phyloP scores from a whole-genome alignment of 2,888 invertebrate species.

The Cinara cedri region DNA sequence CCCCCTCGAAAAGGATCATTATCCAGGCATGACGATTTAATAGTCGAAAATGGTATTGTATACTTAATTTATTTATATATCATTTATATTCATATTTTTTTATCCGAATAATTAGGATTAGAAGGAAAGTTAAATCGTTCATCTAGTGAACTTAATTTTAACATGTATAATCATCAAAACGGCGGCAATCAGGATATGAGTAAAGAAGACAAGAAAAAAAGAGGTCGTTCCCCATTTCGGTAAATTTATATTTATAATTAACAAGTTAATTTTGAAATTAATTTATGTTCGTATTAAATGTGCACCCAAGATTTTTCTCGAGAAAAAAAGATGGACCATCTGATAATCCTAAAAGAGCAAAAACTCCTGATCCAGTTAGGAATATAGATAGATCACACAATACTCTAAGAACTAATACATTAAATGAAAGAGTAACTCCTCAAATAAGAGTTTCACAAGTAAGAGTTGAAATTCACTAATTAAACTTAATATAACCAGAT shows the following conservation, averaged over 20 bases:
- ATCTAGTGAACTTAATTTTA: conserved; percentile 78
- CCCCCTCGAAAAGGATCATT: conserved; percentile 80
- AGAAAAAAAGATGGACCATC: conserved; percentile 77
- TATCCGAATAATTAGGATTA: neutral
- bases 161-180: conserved; percentile 65
- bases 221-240: conserved; percentile 92
- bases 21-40: conserved; percentile 64
- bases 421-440: conserved; percentile 60
- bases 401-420: conserved; percentile 27
- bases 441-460: conserved; percentile 64
- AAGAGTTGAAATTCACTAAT: conserved; percentile 1
- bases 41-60: conserved; percentile 32
- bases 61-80: neutral
- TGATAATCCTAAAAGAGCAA: conserved; percentile 73
- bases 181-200: neutral
- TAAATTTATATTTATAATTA: conserved; percentile 62
- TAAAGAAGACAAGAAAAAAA: conserved; percentile 76
- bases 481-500: neutral
- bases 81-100: neutral
- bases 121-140: conserved; percentile 71
- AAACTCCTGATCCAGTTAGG: conserved; percentile 71
- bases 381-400: conserved; percentile 35
- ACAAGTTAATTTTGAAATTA: neutral
- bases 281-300: conserved; percentile 36
- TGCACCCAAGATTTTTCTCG: conserved; percentile 75